Evolutionary conservation across 2,113 vertebrate species (phyloP).

Genomic region (Arizona elegans): DNA sequence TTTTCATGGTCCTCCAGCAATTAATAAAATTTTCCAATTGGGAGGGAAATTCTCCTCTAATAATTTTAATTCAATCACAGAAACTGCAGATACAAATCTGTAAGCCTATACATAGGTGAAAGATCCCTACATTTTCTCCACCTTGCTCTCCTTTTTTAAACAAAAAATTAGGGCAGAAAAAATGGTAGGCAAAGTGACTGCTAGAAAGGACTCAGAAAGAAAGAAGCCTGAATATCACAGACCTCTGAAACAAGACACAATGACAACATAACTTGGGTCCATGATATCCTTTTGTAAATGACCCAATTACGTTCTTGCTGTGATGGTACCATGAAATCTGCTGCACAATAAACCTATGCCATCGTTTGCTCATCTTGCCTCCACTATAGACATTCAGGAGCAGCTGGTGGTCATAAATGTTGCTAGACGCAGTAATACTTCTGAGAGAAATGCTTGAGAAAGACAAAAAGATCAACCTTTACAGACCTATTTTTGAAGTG

Average conservation of each 20-base stretch:
- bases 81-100: neutral
- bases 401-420: neutral
- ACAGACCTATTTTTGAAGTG: neutral
- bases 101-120: neutral
- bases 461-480: neutral
- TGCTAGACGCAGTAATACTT: neutral
- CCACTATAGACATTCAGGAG: neutral
- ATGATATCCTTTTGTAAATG: neutral
- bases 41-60: neutral
- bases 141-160: neutral
- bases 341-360: neutral
- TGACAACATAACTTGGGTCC: neutral
- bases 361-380: neutral
- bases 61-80: neutral
- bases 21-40: neutral
- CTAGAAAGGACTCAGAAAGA: neutral
- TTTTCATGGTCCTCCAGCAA: neutral
- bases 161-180: neutral
- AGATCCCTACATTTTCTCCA: neutral
- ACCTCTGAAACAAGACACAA: neutral
- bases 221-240: neutral
- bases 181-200: neutral
- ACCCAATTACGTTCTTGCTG: neutral
- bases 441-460: neutral
- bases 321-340: neutral